Evolutionary conservation across 2,113 vertebrate genomes (phyloP).

Genomic region (Megatriorchis doriae): DNA sequence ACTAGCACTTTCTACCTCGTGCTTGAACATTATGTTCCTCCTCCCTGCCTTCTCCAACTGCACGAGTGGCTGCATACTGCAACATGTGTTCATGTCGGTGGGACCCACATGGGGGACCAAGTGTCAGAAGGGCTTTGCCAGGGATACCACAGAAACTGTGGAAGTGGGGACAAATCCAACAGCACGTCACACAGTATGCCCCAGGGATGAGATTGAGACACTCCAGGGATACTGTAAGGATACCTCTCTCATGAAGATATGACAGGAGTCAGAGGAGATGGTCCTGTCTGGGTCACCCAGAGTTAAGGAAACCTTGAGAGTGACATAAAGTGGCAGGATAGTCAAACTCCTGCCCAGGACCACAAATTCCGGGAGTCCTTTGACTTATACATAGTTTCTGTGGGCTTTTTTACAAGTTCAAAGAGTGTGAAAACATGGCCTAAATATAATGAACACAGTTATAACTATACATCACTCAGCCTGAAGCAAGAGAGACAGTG

Average conservation of each 20-base stretch:
- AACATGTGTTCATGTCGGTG: rapidly evolving
- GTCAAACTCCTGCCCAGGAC: not conserved
- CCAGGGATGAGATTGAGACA: not conserved
- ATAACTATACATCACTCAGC: not conserved
- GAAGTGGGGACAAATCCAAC: not conserved
- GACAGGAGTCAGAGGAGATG: not conserved
- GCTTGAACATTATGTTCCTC: not conserved
- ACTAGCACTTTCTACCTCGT: not conserved
- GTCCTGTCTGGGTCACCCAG: not conserved
- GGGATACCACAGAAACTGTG: not conserved
- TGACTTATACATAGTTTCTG: not conserved
- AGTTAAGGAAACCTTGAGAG: not conserved
- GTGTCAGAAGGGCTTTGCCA: not conserved
- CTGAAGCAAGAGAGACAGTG: not conserved
- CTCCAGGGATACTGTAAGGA: not conserved
- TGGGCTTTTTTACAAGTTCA: not conserved
- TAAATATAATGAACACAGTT: not conserved
- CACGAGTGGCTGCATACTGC: not conserved
- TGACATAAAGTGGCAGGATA: not conserved
- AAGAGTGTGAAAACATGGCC: not conserved
- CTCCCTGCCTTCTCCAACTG: not conserved
- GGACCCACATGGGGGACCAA: rapidly evolving
- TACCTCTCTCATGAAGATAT: not conserved
- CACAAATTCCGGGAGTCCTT: not conserved
- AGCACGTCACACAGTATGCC: not conserved